Evolutionary conservation across 2,797 vertebrate genomes (phyloP).

Genomic region (Manis javanica): DNA sequence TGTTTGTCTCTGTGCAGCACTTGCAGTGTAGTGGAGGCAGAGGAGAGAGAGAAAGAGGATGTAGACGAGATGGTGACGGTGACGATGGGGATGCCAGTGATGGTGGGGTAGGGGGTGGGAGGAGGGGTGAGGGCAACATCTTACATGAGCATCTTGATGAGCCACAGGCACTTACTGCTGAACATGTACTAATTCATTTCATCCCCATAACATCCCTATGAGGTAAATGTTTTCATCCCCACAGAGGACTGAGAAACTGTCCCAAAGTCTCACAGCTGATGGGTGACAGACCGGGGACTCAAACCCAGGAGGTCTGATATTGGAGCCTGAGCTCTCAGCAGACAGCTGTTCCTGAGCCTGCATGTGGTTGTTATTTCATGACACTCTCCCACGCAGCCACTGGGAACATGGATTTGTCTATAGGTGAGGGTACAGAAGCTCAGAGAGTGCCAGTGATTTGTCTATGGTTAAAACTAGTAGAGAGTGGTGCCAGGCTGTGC

Average conservation of each 20-base stretch:
- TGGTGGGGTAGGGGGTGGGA: background rate
- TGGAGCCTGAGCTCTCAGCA: background rate
- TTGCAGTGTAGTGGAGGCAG: background rate
- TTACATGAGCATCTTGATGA: no score
- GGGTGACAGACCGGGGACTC: background rate
- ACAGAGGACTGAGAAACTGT: no score
- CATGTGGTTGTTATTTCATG: accelerated
- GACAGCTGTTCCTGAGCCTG: background rate
- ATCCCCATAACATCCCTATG: background rate
- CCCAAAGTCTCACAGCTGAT: background rate
- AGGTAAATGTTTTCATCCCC: background rate
- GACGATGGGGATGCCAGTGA: background rate
- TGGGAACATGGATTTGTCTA: background rate
- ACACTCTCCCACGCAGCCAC: background rate
- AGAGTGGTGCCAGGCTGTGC: accelerated
- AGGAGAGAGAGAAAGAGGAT: background rate
- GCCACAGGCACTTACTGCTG: no score
- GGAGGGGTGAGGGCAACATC: background rate
- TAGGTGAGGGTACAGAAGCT: background rate
- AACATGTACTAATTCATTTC: no score
- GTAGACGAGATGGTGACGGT: no score
- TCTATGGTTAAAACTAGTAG: background rate
- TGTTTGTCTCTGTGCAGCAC: background rate
- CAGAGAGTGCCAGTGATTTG: background rate
- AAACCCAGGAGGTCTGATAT: no score